Evolutionary conservation across 2,888 invertebrate genomes (phyloP).

Genomic region (Lasioglossum pauxillum): DNA sequence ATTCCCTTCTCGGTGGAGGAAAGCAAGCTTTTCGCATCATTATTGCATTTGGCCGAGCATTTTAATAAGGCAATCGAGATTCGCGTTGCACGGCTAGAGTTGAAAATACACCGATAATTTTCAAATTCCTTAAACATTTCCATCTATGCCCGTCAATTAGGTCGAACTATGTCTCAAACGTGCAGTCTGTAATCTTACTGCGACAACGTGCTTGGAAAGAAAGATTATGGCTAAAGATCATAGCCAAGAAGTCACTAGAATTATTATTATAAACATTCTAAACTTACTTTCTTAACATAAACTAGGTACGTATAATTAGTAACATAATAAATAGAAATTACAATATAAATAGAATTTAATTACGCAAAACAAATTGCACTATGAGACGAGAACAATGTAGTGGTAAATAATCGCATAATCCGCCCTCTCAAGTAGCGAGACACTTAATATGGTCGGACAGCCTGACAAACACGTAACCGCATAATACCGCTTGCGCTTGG

Average conservation of each 20-base stretch:
- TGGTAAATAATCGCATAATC: neutral
- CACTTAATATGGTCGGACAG: conserved; percentile 32
- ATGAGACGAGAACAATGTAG: neutral
- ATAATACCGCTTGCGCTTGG: neutral
- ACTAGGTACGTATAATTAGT: neutral
- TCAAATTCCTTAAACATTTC: neutral
- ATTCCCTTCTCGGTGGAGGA: neutral
- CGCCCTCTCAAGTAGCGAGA: conserved; percentile 24
- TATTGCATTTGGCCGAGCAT: neutral
- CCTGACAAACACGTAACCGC: neutral
- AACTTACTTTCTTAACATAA: neutral
- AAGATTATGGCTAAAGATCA: neutral
- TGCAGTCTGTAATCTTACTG: neutral
- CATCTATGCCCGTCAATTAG: neutral
- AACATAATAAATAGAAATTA: neutral
- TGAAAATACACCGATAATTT: neutral
- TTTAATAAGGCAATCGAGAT: neutral
- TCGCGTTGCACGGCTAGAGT: neutral
- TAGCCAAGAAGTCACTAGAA: neutral
- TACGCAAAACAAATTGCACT: neutral
- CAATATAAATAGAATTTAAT: neutral
- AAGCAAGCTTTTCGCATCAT: neutral
- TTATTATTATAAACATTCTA: neutral
- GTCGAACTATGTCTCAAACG: neutral
- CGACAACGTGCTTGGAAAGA: neutral